phyloP scores from a whole-genome alignment of 1,140 invertebrate species.

The Procambarus virginalis region DNA sequence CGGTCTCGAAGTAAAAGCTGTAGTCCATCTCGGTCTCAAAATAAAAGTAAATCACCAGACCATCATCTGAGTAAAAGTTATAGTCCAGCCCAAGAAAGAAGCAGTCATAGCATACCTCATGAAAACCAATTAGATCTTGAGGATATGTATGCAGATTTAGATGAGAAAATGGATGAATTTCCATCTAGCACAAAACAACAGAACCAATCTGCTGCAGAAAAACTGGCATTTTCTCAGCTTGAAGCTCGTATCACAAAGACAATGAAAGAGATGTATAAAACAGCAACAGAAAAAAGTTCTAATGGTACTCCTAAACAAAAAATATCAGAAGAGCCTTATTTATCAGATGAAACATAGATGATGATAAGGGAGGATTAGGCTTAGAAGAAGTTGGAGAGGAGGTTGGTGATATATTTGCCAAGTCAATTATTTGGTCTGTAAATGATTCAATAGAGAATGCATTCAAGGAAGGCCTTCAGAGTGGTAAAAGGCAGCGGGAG shows the following conservation, averaged over 20 bases:
- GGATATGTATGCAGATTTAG: slow-evolving; percentile 39
- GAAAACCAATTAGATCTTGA: slow-evolving; percentile 13
- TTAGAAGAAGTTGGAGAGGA: slow-evolving; percentile 59
- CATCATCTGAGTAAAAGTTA: background rate
- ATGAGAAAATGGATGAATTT: background rate
- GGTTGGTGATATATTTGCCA: slow-evolving; percentile 52
- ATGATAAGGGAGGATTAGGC: slow-evolving; percentile 38
- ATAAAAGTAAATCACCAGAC: background rate
- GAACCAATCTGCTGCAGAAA: background rate
- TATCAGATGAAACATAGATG: slow-evolving; percentile 12
- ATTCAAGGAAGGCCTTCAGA: background rate
- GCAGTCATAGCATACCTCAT: background rate
- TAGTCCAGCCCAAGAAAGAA: background rate
- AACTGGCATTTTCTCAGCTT: slow-evolving; percentile 8
- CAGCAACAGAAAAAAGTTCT: slow-evolving; percentile 15
- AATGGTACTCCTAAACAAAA: background rate
- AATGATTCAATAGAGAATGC: slow-evolving; percentile 20
- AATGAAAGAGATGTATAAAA: slow-evolving; percentile 26
- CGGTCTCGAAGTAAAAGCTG: background rate
- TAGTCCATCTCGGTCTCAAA: background rate
- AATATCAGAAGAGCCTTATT: background rate
- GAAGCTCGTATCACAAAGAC: slow-evolving; percentile 24
- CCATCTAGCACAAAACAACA: background rate
- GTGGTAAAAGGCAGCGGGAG: slow-evolving; percentile 4
- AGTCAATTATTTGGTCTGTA: slow-evolving; percentile 27